Evolutionary conservation across 2,797 vertebrate genomes (phyloP), one percentile per base, ranked within the genome.

Genomic region (Sandelia bainsii): DNA sequence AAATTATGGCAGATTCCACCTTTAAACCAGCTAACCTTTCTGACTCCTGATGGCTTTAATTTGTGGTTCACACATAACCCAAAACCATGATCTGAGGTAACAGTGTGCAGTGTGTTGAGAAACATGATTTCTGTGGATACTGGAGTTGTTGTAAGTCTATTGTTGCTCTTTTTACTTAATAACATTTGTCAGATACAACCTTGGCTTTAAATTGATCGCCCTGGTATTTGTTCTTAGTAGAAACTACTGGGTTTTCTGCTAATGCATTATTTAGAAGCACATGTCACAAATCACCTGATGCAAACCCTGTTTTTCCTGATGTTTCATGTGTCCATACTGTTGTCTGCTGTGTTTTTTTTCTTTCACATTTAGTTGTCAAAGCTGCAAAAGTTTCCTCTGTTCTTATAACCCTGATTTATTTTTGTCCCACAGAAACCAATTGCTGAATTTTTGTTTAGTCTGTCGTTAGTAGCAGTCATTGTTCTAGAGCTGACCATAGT

Each of bases 371-470:
- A 46, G 51, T 68, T 67, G 32, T 53, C 81, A 75, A 83, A 78
- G 72, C 83, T 75, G 62, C 78, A 65, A 44, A 42, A 58, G 49
- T 84, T 91, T 80, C 79, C 75, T 79, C 61, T 75, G 53, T 58
- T 61, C 19, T 58, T 22, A 14, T 48, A 40, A 56, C 12, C 45
- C 50, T 9, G 3, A 45, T 29, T 56, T 59, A 11, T 2, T 27
- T 69, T 67, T 17, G 8, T 67, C 12, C n/a, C 3, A 22, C 2
- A 27, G 9, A 56, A 32, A 39, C 9, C 40, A 57, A 20, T 27
- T 23, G 22, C 62, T 27, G 16, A 62, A 23, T 23, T 61, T 61
- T 19, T 14, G 16, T 69, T 16, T 39, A 11, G 53, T 70, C 52
- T 23, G 12, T 20, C 53, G 58, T 54, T 48, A 59, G 59, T 50